Evolutionary conservation across 2,113 vertebrate species (phyloP).

Genomic region (Cyanocitta stelleri): DNA sequence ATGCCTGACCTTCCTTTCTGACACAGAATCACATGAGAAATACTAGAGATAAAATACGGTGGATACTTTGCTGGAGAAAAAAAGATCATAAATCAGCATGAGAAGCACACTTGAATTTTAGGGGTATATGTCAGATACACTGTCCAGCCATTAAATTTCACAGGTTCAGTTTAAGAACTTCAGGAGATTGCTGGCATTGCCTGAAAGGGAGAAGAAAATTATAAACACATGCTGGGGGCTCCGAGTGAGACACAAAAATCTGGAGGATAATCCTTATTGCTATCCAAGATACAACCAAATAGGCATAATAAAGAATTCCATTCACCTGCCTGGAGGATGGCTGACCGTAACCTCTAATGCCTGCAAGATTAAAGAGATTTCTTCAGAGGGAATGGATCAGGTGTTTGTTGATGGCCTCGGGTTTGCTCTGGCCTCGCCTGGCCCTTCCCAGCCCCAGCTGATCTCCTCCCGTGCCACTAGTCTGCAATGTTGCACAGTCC

Average conservation of each 20-base stretch:
- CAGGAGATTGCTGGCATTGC: constrained; percentile 48
- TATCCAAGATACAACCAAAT: neutral
- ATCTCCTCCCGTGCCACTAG: neutral
- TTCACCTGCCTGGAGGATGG: constrained; percentile 6
- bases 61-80: neutral
- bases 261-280: constrained; percentile 20
- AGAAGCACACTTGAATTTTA: constrained; percentile 3
- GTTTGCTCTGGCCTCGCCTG: neutral
- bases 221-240: constrained; percentile 31
- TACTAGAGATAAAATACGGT: neutral
- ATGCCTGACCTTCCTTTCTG: neutral
- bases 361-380: neutral
- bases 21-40: neutral
- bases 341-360: neutral
- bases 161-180: constrained; percentile 34
- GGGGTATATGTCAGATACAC: neutral
- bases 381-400: neutral
- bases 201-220: constrained; percentile 52
- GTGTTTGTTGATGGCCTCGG: accelerated
- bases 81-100: neutral
- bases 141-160: constrained; percentile 37
- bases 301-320: constrained; percentile 9
- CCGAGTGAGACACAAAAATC: neutral
- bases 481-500: neutral
- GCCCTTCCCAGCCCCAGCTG: neutral